These are phyloP conservation scores for Sturmia bella DNA, from an alignment of 2,888 invertebrate genomes.

Conservation along the genomic window DNA sequence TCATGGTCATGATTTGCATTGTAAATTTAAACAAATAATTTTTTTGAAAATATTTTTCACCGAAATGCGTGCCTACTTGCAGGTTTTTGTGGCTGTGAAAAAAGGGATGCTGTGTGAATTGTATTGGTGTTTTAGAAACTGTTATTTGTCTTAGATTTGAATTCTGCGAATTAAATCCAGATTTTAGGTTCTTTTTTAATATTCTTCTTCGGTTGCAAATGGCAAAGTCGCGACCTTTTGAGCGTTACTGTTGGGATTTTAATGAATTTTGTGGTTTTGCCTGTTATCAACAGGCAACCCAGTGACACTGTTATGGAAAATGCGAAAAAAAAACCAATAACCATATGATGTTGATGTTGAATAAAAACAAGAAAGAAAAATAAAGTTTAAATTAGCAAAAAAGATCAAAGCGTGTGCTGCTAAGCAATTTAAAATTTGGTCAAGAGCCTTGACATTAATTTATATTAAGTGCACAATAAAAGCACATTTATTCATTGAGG, in stretches of 20 bases:
- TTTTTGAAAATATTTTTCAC: not conserved
- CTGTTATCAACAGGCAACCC: slow-evolving; percentile 41
- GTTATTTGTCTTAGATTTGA: slow-evolving; percentile 39
- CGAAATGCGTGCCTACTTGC: slow-evolving; percentile 43
- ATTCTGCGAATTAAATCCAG: not conserved
- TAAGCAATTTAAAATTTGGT: no score
- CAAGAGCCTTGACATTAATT: no score
- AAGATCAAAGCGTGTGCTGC: no score
- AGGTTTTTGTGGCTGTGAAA: slow-evolving; percentile 5
- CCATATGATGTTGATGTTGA: not conserved
- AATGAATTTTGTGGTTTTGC: slow-evolving; percentile 52
- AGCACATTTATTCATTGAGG: no score
- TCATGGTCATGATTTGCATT: slow-evolving; percentile 60
- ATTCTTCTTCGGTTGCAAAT: not conserved
- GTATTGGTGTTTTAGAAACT: not conserved
- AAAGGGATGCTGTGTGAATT: slow-evolving; percentile 21
- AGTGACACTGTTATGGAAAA: slow-evolving; percentile 50
- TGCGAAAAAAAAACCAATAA: slow-evolving; percentile 2
- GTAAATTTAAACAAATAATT: slow-evolving; percentile 18
- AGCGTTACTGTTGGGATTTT: slow-evolving; percentile 3
- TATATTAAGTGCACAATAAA: no score
- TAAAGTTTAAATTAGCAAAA: no score
- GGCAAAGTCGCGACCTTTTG: slow-evolving; percentile 26
- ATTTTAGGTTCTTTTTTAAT: slow-evolving; percentile 4
- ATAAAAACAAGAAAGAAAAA: not conserved